Conservation (phyloP, 2,113 vertebrate species). For the Platichthys flesus region DNA sequence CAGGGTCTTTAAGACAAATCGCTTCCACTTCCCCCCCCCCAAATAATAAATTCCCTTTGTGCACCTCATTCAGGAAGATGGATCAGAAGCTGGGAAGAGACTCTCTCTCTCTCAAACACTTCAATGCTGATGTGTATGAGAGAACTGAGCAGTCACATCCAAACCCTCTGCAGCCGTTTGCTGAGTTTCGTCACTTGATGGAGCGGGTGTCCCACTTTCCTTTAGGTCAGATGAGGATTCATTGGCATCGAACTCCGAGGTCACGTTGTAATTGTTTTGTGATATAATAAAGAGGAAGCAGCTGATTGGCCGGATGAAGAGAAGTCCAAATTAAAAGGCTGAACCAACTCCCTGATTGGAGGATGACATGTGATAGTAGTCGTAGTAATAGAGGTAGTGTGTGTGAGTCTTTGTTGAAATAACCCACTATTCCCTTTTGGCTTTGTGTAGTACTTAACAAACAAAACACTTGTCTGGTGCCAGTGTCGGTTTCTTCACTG, state of each 20-base stretch:
- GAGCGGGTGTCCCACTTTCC: conserved; percentile 53
- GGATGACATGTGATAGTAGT: not conserved
- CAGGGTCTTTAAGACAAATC: conserved; percentile 63
- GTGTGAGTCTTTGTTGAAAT: conserved; percentile 38
- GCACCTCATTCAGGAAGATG: conserved; percentile 18
- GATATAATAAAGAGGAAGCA: conserved; percentile 21
- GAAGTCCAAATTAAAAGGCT: not conserved
- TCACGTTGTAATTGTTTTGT: conserved; percentile 37
- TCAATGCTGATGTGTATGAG: too few relatives aligned
- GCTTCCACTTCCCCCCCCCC: conserved; percentile 60
- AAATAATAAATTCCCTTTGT: conserved; percentile 50
- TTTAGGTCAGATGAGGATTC: conserved; percentile 59
- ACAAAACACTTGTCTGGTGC: conserved; percentile 49
- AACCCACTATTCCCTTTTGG: conserved; percentile 47
- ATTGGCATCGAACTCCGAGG: conserved; percentile 42
- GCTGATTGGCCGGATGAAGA: not conserved
- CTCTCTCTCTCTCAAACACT: too few relatives aligned
- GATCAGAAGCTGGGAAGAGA: too few relatives aligned
- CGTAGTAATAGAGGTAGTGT: not conserved
- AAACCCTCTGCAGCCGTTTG: conserved; percentile 27
- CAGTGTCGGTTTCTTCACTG: conserved; percentile 26
- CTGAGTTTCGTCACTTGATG: conserved; percentile 54
- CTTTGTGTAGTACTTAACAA: conserved; percentile 46
- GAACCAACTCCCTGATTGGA: not conserved
- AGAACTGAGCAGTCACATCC: not conserved